These are phyloP conservation scores for Sinohyriopsis cumingii DNA, from an alignment of 2,888 invertebrate genomes.

Conservation along the genomic window DNA sequence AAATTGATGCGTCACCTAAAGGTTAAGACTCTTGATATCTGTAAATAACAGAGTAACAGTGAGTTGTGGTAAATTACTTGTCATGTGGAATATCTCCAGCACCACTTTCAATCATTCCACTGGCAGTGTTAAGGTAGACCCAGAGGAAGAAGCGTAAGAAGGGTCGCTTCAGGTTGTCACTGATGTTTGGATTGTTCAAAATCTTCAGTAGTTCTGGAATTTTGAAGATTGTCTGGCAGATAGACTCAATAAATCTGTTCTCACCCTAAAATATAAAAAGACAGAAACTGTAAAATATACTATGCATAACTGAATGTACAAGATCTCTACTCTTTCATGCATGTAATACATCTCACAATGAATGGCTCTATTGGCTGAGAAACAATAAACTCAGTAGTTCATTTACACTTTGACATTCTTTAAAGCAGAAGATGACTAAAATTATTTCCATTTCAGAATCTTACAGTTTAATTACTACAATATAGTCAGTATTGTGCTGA, in stretches of 20 bases:
- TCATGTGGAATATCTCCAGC: slow-evolving; percentile 69
- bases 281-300: background rate
- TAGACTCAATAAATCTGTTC: slow-evolving; percentile 71
- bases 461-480: no score
- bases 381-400: background rate
- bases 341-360: background rate
- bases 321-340: background rate
- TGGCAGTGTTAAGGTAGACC: slow-evolving; percentile 70
- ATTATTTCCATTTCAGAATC: no score
- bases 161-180: slow-evolving; percentile 65
- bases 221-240: slow-evolving; percentile 71
- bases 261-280: slow-evolving; percentile 60
- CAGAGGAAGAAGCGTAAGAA: slow-evolving; percentile 68
- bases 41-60: background rate
- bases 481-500: no score
- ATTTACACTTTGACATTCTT: no score
- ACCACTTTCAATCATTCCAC: slow-evolving; percentile 69
- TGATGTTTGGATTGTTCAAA: slow-evolving; percentile 59
- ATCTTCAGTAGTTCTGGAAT: slow-evolving; percentile 66
- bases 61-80: slow-evolving; percentile 37
- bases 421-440: no score
- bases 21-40: background rate
- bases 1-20: background rate
- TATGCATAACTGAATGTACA: background rate
- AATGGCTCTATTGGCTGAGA: background rate